Percentiles rank a stretch among this genome's conserved stretches.
Conservation (phyloP, 2,113 vertebrate genomes). For the Pomatostomus ruficeps region DNA sequence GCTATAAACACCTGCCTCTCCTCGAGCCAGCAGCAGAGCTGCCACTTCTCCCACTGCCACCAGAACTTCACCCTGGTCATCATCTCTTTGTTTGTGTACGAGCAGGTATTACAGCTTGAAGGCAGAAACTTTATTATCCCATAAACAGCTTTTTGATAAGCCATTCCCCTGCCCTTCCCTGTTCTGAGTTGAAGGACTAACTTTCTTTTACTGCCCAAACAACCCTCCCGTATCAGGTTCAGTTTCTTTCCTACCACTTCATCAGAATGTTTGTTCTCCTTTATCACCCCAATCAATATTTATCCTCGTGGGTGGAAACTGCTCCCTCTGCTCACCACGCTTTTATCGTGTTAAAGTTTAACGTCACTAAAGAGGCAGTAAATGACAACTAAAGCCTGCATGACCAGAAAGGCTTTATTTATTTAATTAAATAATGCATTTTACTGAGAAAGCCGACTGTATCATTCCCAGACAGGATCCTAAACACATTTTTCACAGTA, state of each 20-base stretch:
- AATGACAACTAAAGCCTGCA: conserved; percentile 2
- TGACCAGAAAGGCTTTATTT: neutral
- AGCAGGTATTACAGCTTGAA: conserved; percentile 13
- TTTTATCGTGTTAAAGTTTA: conserved; percentile 45
- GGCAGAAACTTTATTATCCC: conserved; percentile 38
- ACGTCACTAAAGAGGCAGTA: neutral
- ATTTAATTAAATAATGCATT: neutral
- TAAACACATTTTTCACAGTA: neutral
- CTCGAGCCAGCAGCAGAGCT: neutral
- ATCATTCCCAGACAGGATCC: neutral
- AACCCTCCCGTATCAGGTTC: neutral
- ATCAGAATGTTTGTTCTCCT: conserved; percentile 52
- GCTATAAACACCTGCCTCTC: neutral
- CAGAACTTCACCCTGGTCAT: neutral
- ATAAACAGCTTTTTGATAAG: conserved; percentile 38
- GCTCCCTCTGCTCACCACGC: neutral
- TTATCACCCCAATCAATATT: conserved; percentile 58
- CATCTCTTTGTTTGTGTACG: neutral
- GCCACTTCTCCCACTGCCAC: neutral
- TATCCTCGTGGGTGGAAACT: conserved; percentile 59
- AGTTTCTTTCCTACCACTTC: conserved; percentile 29
- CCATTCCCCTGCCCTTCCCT: conserved; percentile 40
- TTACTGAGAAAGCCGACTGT: neutral
- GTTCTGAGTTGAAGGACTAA: conserved; percentile 28
- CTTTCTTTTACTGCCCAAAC: conserved; percentile 35